These are phyloP conservation scores for Urocolius indicus DNA, from an alignment of 2,113 vertebrate species.

Conservation along the genomic window DNA sequence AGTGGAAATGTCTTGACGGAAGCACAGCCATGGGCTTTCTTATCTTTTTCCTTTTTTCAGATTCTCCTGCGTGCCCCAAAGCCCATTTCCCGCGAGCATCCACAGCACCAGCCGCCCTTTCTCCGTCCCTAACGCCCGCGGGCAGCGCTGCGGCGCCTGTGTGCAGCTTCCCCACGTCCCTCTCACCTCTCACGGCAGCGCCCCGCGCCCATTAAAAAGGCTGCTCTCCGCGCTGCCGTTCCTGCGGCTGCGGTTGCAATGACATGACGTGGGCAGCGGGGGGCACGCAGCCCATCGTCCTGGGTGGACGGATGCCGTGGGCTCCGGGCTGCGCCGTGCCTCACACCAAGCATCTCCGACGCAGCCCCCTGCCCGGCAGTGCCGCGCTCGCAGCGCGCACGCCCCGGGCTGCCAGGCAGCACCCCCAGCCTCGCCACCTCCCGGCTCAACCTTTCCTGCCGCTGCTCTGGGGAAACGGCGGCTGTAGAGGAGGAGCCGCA, in stretches of 20 bases:
- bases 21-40: neutral
- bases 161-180: neutral
- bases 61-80: neutral
- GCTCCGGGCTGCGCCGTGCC: rapidly evolving
- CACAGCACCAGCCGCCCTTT: neutral
- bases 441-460: rapidly evolving
- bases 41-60: rapidly evolving
- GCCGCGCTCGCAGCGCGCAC: rapidly evolving
- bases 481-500: neutral
- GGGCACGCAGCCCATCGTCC: no score
- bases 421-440: no score
- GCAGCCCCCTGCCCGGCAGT: no score
- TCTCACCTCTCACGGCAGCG: neutral
- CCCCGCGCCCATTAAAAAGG: no score
- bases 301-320: neutral
- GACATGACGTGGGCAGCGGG: rapidly evolving
- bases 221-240: no score
- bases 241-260: no score
- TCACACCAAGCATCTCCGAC: no score
- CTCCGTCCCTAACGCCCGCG: neutral
- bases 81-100: neutral
- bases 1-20: neutral
- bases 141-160: neutral
- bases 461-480: rapidly evolving
- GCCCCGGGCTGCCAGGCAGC: rapidly evolving